These are phyloP conservation scores for Cenopis cana DNA, from an alignment of 2,888 invertebrate species.

Conservation along the genomic window DNA sequence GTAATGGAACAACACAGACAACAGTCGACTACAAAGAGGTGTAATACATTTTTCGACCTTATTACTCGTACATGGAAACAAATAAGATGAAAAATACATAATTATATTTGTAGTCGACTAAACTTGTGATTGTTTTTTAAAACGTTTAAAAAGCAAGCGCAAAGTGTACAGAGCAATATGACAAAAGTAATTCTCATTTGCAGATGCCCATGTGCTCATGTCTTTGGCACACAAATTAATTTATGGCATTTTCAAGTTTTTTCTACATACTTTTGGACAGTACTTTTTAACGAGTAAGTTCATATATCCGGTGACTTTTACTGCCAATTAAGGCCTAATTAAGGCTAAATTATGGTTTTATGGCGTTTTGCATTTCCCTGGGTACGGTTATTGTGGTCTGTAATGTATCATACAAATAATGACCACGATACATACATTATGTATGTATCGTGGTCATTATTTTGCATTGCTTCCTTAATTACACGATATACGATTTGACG, in stretches of 20 bases:
- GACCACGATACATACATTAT: too few species aligned
- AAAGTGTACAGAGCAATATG: neutral
- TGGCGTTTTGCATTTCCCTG: neutral
- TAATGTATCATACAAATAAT: too few species aligned
- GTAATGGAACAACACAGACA: too few species aligned
- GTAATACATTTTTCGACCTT: too few species aligned
- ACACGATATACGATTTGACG: too few species aligned
- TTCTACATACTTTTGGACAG: neutral
- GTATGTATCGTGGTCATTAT: neutral
- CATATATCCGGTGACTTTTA: constrained; percentile 16
- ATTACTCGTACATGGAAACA: too few species aligned
- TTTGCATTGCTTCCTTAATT: neutral
- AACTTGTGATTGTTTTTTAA: too few species aligned
- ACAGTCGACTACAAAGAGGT: too few species aligned
- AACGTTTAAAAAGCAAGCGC: too few species aligned
- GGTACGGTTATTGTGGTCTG: neutral
- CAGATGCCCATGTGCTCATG: neutral
- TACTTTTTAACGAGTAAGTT: constrained; percentile 7
- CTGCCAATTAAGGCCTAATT: constrained; percentile 30
- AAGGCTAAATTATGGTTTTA: constrained; percentile 31
- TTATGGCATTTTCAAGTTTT: neutral
- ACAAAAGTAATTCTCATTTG: neutral
- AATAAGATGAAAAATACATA: too few species aligned
- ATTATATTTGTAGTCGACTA: too few species aligned
- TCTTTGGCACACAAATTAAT: neutral